phyloP scores from a whole-genome alignment of 2,113 vertebrate species.

The Holacanthus passer region DNA sequence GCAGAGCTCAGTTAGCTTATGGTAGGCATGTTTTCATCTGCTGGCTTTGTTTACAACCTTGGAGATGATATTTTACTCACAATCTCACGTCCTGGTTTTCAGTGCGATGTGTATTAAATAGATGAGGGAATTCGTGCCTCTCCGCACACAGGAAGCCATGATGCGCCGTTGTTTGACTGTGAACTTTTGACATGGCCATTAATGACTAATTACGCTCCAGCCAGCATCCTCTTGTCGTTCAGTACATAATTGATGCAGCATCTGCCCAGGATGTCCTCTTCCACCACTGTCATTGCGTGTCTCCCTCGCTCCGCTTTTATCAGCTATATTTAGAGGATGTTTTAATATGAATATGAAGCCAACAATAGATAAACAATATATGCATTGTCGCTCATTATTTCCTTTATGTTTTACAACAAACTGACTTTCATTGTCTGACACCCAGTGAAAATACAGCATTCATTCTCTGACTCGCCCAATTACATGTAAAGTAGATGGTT shows the following conservation, averaged over 20 bases:
- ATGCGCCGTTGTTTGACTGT: slow-evolving; percentile 32
- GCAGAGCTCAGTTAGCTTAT: slow-evolving; percentile 39
- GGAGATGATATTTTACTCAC: background rate
- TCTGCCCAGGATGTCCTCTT: slow-evolving; percentile 29
- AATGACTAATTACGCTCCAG: slow-evolving; percentile 42
- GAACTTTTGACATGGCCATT: slow-evolving; percentile 48
- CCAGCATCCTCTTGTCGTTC: slow-evolving; percentile 33
- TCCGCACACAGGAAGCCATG: background rate
- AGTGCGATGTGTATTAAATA: background rate
- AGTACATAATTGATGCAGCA: slow-evolving; percentile 45
- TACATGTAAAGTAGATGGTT: slow-evolving; percentile 6
- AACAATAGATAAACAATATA: background rate
- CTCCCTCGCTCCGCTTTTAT: background rate
- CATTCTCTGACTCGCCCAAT: background rate
- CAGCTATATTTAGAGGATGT: background rate
- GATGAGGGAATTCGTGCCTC: background rate
- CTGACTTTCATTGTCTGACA: background rate
- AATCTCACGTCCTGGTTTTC: background rate
- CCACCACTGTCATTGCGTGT: slow-evolving; percentile 1
- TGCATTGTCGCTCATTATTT: slow-evolving; percentile 23
- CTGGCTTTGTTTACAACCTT: slow-evolving; percentile 12
- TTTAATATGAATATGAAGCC: background rate
- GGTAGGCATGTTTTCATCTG: slow-evolving; percentile 14
- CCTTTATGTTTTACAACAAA: background rate
- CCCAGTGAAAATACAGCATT: background rate